These are phyloP conservation scores for Stegophylla sp. DNA, from an alignment of 2,888 invertebrate genomes.

Conservation along the genomic window DNA sequence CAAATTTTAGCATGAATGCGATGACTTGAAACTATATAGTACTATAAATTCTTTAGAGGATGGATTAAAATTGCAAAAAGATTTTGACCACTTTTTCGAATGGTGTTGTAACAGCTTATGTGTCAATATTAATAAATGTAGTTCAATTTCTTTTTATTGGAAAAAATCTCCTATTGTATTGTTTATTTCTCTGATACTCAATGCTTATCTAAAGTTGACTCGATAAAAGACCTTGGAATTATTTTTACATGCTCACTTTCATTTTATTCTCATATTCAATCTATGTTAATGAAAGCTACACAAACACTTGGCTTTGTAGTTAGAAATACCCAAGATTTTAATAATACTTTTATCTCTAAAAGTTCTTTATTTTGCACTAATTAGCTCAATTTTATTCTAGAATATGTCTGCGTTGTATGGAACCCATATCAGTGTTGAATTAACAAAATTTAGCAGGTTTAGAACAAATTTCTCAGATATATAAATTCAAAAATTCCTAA, in stretches of 20 bases:
- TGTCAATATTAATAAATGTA: not conserved
- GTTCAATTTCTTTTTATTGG: not conserved
- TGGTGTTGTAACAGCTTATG: not conserved
- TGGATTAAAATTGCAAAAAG: no score
- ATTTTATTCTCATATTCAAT: not conserved
- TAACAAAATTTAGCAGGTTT: not conserved
- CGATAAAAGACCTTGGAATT: not conserved
- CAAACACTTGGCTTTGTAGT: not conserved
- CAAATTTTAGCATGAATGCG: no score
- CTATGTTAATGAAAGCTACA: not conserved
- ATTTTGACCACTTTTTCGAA: no score
- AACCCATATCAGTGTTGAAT: not conserved
- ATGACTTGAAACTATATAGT: no score
- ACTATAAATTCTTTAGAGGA: no score
- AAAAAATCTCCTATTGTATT: not conserved
- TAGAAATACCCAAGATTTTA: slow-evolving; percentile 2
- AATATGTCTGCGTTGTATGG: not conserved
- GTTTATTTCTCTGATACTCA: not conserved
- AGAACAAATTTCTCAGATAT: slow-evolving; percentile 9
- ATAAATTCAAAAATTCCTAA: slow-evolving; percentile 2
- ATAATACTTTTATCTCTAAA: not conserved
- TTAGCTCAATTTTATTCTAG: not conserved
- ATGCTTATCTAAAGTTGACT: not conserved
- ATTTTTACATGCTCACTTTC: not conserved
- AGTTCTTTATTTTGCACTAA: not conserved